These are phyloP conservation scores for Poecilia wingei DNA, from an alignment of 2,797 vertebrate species.

Conservation along the genomic window DNA sequence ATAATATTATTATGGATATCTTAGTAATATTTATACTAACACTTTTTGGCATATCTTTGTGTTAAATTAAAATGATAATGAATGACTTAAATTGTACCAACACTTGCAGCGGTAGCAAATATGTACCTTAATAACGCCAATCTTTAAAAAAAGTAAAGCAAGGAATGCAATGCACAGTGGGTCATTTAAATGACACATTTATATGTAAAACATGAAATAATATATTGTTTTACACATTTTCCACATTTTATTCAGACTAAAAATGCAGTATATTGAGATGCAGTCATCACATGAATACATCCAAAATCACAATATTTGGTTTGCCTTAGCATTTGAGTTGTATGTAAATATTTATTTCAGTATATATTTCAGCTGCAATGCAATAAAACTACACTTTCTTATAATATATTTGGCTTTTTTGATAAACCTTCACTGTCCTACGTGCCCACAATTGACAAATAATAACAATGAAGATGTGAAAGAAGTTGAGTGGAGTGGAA, in stretches of 20 bases:
- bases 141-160: neutral
- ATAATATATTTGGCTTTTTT: neutral
- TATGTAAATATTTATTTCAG: neutral
- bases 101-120: neutral
- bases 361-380: neutral
- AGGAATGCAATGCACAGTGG: neutral
- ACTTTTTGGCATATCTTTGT: neutral
- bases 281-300: neutral
- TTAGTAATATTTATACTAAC: neutral
- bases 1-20: neutral
- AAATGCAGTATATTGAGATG: neutral
- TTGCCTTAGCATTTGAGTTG: neutral
- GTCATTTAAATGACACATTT: neutral
- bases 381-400: neutral
- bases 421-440: neutral
- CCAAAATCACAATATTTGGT: neutral
- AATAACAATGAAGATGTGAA: neutral
- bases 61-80: neutral
- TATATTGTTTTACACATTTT: too few relatives aligned
- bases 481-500: neutral
- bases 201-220: neutral
- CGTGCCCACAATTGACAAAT: neutral
- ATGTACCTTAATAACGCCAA: neutral
- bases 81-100: neutral
- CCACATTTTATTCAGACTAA: neutral